Evolutionary conservation across 2,113 vertebrate genomes (phyloP).

Genomic region (Bujurquina vittata): DNA sequence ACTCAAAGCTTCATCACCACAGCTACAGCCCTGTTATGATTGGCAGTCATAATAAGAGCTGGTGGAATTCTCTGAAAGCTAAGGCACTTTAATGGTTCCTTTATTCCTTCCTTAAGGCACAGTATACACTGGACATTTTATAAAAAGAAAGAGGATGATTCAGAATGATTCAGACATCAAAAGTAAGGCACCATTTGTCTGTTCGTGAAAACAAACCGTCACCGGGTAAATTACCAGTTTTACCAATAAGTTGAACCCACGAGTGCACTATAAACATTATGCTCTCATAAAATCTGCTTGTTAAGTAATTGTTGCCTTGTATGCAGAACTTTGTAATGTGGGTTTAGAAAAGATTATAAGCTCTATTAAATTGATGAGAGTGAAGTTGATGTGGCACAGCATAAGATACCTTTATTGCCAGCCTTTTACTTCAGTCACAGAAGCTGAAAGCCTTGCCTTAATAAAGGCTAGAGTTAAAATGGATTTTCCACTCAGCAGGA

Average conservation of each 20-base stretch:
- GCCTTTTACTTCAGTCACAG: neutral
- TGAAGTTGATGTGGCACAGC: conserved; percentile 1
- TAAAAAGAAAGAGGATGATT: neutral
- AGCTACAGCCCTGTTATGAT: neutral
- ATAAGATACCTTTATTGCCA: conserved; percentile 3
- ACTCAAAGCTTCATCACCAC: neutral
- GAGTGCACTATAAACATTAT: neutral
- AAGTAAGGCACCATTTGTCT: neutral
- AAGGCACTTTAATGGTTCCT: neutral
- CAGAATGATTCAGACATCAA: neutral
- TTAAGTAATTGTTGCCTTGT: neutral
- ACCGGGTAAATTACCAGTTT: neutral
- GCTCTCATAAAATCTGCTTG: conserved; percentile 1
- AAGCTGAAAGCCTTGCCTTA: neutral
- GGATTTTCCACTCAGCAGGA: conserved; percentile 9
- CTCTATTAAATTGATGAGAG: neutral
- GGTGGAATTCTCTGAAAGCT: neutral
- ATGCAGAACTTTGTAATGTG: neutral
- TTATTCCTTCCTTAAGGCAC: neutral
- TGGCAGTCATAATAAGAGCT: neutral
- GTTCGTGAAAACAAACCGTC: neutral
- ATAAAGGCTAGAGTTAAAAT: conserved; percentile 7
- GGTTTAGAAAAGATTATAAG: conserved; percentile 6
- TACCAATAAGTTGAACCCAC: neutral
- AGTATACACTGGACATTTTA: neutral